Base-by-base conservation (phyloP, 2,888 invertebrate genomes). In the Eudasyphora cyanicolor region DNA sequence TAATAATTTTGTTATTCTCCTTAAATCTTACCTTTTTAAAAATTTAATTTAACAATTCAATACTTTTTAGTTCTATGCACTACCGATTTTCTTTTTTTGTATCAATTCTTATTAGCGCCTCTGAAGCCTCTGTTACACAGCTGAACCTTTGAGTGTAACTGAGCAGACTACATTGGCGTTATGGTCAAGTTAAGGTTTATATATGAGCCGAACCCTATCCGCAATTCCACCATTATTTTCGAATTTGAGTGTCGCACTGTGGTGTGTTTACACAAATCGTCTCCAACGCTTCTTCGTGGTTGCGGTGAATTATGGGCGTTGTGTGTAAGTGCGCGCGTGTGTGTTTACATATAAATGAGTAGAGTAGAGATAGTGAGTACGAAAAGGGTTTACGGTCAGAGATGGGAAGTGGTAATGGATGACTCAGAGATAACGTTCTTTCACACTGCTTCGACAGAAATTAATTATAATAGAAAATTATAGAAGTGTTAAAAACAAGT, bases 101-200 rank as follows among this genome's bases (percentile, higher is more conserved):
- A 67, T 76, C 29, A 79, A 71, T 75, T 78, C 62, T 70, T 74
- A 38, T 76, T 64, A 69, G 54, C 75, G 83, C 85, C 77, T 79
- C 76, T 82, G 85, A 87, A 87, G 86, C 86, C 80, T n/a, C n/a
- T 84, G 82, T 84, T 81, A 79, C 87, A 86, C 87, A 86, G 87
- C 89, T 89, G 89, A 89, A 89, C 89, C 88, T 87, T 87, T 86
- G 85, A 87, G 87, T 86, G 88, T 88, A 88, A 88, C 87, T 88
- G 88, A 88, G 88, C 86, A 88, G 89, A 89, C 89, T 89, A 88
- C 88, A 86, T 81, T 83, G 62, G 81, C 80, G 73, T 79, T 77
- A 70, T 86, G 86, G 79, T 79, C 84, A 86, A 85, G 87, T 85
- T 86, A 85, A 85, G 86, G 86, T 88, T 89, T 89, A 88, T 89